A percentile compares a stretch with the other conserved stretches of the same genome.
phyloP scores from a whole-genome alignment of 2,797 vertebrate genomes.

The Acrocephalus scirpaceus region DNA sequence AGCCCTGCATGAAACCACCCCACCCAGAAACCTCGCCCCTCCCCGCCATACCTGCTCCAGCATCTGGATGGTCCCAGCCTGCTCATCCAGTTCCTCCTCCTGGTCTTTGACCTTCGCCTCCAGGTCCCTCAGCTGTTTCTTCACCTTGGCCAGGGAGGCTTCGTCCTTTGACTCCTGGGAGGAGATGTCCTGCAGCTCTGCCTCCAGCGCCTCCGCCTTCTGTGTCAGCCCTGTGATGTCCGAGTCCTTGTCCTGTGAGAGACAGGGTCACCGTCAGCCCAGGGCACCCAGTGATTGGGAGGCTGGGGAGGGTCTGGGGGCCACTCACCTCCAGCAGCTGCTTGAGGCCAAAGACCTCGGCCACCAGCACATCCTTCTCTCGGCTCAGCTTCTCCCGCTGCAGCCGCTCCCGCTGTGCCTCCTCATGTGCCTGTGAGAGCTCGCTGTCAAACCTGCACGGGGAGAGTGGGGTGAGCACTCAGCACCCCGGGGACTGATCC shows the following conservation, averaged over 20 bases:
- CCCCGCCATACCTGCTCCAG: constrained; percentile 88
- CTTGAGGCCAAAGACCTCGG: constrained; percentile 88
- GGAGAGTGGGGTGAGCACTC: background rate
- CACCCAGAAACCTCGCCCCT: constrained; percentile 60
- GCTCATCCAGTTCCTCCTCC: constrained; percentile 97
- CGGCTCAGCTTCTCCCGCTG: constrained; percentile 89
- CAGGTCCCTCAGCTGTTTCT: constrained; percentile 92
- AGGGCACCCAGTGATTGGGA: fast-evolving
- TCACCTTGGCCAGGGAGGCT: constrained; percentile 92
- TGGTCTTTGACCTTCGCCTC: constrained; percentile 97
- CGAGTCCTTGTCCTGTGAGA: constrained; percentile 89
- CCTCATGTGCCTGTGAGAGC: constrained; percentile 87
- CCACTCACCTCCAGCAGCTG: constrained; percentile 90
- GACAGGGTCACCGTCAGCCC: fast-evolving
- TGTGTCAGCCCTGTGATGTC: constrained; percentile 86
- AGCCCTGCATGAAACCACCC: constrained; percentile 58
- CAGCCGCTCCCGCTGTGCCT: constrained; percentile 88
- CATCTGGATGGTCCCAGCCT: constrained; percentile 97
- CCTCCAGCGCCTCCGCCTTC: constrained; percentile 90
- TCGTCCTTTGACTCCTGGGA: constrained; percentile 97
- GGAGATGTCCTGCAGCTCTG: constrained; percentile 93
- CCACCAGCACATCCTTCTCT: constrained; percentile 90
- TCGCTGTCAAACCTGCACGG: constrained; percentile 88
- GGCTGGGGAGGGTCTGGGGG: fast-evolving
- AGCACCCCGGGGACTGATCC: fast-evolving